Base-by-base conservation (phyloP, 2,113 vertebrate species). In the Pavo muticus region DNA sequence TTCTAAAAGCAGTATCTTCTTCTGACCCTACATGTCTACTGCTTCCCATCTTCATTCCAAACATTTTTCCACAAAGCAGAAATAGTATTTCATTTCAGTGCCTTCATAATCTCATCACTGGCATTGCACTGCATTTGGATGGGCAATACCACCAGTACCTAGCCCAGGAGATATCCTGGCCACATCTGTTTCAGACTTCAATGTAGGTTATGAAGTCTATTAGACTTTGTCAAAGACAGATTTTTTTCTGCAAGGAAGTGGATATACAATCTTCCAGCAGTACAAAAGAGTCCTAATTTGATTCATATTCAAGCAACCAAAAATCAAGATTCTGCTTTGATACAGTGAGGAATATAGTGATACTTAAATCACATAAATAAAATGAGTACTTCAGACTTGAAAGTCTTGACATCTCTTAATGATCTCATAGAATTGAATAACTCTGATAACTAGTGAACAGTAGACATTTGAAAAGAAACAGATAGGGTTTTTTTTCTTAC, bases 401-500 rank as follows among this genome's bases (percentile, higher is more conserved):
- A 89, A 82, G 32, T 63, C 45, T 14, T 77, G 40, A 6, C 12
- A 76, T 61, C 17, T 45, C 21, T 72, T 61, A 13, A 24, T 39
- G 71, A 73, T 10, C 6, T 47, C 30, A 72, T 14, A 27, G 11
- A 37, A 8, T 52, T 76, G 20, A 77, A 9, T 35, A 86, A 54
- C 37, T 67, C 2, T 74, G 13, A 6, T 17, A 67, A 73, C 7
- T 59, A 71, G 18, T 6, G 23, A 80, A 80, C 18, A 60, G 71
- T 50, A 76, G 32, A 73, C 6, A 52, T 56, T 20, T 12, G n/a
- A 73, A 92, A 91, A 56, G 57, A 85, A 56, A 89, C 64, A 60
- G 15, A 4, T 19, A 17, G 54, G 3, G 5, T 69, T 11, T 1
- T 32, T 95, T 88, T 87, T 73, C 98, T 97, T 97, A 98, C 98